Base-by-base conservation (phyloP, 2,888 invertebrate genomes). In the Agrochola circellaris region DNA sequence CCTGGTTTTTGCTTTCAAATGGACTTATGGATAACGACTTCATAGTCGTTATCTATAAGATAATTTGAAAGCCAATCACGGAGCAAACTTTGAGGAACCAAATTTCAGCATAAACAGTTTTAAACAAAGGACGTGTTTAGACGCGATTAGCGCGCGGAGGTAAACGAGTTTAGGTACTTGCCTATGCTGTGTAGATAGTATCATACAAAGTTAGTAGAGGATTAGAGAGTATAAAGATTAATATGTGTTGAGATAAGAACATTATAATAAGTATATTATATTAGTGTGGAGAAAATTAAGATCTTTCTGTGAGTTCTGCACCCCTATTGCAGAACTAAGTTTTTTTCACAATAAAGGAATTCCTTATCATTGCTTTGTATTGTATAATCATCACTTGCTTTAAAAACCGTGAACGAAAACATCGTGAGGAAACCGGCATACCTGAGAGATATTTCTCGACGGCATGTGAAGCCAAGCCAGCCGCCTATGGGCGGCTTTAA, bases 31-130 rank as follows among this genome's bases (percentile, higher is more conserved):
- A 56, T 56, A n/a, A 56, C n/a, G 13, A 23, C 23, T 51, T 23
- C 8, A 23, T 23, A 51, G 51, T 51, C 8, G 60, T 82, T 75
- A 77, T 66, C 77, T 66, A 66, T 75, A 65, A 73, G 73, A 82
- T 82, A 76, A 77, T 86, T 86, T 84, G 79, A 73, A 87, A 87
- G 84, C 82, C 71, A 87, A 87, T 87, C 86, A 87, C 77, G 81
- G 54, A 81, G 61, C 54, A 11, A 84, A 87, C 66, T 86, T 82
- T 71, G 75, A 73, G 69, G 60, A 77, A 72, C 69, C 72, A 76
- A 86, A 86, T 82, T 87, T 81, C 67, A 64, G 60, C 74, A 74
- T 77, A 79, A 83, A 84, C 80, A 87, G 84, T 84, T 86, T 68
- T 69, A 38, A 79, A 68, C 26, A 77, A 75, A 86, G 34, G 77